Conservation (phyloP, 2,113 vertebrate genomes). For the Menura novaehollandiae region DNA sequence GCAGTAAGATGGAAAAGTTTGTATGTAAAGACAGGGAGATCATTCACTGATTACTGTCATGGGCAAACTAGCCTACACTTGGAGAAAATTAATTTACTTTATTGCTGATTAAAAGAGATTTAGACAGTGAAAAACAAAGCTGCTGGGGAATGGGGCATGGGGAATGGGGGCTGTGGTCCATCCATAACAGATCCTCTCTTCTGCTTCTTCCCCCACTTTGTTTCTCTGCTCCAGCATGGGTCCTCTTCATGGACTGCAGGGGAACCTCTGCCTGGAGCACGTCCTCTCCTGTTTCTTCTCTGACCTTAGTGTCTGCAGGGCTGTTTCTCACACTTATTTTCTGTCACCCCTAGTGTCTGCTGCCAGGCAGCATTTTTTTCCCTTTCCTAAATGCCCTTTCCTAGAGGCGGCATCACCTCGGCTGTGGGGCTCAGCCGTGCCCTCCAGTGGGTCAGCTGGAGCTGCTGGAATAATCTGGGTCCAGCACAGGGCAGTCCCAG, state of each 20-base stretch:
- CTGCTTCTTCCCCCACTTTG: background rate
- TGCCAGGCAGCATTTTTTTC: background rate
- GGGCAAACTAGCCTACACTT: background rate
- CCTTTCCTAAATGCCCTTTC: background rate
- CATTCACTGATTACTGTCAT: background rate
- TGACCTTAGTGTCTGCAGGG: background rate
- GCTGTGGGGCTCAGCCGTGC: accelerated
- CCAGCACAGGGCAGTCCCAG: accelerated
- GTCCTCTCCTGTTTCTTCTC: background rate
- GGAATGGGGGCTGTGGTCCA: background rate
- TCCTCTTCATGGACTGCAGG: background rate
- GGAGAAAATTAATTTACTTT: background rate
- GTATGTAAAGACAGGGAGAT: background rate
- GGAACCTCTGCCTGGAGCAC: background rate
- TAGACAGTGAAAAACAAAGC: background rate
- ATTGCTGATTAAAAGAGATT: background rate
- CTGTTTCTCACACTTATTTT: background rate
- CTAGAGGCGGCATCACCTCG: background rate
- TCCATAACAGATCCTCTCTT: background rate
- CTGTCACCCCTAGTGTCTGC: accelerated
- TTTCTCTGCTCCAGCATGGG: background rate
- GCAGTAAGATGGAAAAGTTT: background rate
- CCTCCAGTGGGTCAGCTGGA: accelerated
- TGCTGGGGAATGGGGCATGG: background rate
- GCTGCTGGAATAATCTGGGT: background rate